Base-by-base conservation (phyloP, 2,113 vertebrate species). In the Notarius lentiginosus region DNA sequence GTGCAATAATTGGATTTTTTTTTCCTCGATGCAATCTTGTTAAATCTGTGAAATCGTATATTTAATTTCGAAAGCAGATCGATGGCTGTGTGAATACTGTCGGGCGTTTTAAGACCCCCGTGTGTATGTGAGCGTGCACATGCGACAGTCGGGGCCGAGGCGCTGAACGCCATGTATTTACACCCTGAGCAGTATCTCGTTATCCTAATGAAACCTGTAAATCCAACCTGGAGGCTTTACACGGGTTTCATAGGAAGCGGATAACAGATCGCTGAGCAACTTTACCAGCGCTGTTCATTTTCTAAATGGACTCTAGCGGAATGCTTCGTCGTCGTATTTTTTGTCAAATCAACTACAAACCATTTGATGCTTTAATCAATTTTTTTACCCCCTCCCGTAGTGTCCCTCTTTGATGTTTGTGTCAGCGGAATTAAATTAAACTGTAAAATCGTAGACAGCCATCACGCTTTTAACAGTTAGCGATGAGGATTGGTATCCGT, bases 21-120 rank as follows among this genome's bases (percentile, higher is more conserved):
- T 90, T 86, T 84, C 51, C 53, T 73, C 30, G 75, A 84, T 88
- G 89, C 91, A 90, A 89, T 92, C 90, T 90, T 92, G 85, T 92
- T 88, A 92, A 91, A 90, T 88, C 84, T 89, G 88, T 87, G 86
- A 92, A 90, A 90, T 92, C 89, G 87, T 91, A 90, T 92, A 91
- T 92, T 91, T 92, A 90, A 91, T 92, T 91, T 80, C 47, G 79
- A 87, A 86, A 87, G 88, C 89, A 92, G 90, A 90, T 90, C 91
- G 86, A 92, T 91, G 87, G 84, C 70, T 53, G 84, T 86, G 89
- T 68, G 82, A 86, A 85, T 77, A 72, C 76, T 24, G 85, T 85
- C 84, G 80, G 65, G 61, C 82, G 60, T 82, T 77, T 82, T 87
- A 63, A 41, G 72, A 79, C 84, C 17, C 30, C 7, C 22, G 18